A percentile compares a stretch with the other conserved stretches of the same genome.
Conservation (phyloP, 2,888 invertebrate genomes). For the Chydorus sphaericus region DNA sequence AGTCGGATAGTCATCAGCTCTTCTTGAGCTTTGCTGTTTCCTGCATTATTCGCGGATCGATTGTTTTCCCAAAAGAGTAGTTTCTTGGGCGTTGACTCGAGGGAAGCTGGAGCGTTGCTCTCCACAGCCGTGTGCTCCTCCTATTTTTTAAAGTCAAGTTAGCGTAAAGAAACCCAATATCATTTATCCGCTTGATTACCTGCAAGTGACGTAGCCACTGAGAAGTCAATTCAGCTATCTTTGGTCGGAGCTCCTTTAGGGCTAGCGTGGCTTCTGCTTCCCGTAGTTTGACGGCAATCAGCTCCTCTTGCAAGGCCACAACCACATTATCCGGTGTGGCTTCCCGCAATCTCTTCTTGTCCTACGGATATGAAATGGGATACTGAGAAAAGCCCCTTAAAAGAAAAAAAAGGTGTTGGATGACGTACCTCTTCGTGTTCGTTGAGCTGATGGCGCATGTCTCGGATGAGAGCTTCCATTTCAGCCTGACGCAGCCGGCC, state of each 20-base stretch:
- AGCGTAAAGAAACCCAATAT: no score
- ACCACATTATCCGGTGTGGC: slow-evolving; percentile 90
- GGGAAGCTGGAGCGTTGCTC: slow-evolving; percentile 30
- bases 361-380: slow-evolving; percentile 31
- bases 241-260: slow-evolving; percentile 83
- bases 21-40: slow-evolving; percentile 49
- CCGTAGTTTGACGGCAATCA: slow-evolving; percentile 89
- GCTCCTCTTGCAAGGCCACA: slow-evolving; percentile 89
- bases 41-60: slow-evolving; percentile 46
- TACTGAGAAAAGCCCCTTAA: neutral
- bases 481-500: slow-evolving; percentile 84
- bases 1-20: slow-evolving; percentile 89
- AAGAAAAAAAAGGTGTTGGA: neutral
- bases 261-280: slow-evolving; percentile 96
- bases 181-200: no score
- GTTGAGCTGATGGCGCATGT: slow-evolving; percentile 67
- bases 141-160: no score
- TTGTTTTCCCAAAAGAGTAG: slow-evolving; percentile 65
- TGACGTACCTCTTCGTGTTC: slow-evolving; percentile 56
- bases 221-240: slow-evolving; percentile 69
- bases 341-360: slow-evolving; percentile 82
- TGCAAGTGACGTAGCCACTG: slow-evolving; percentile 81
- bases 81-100: slow-evolving; percentile 63
- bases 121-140: slow-evolving; percentile 5
- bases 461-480: slow-evolving; percentile 73